Evolutionary conservation across 2,113 vertebrate genomes (phyloP).

Genomic region (Xiphorhynchus elegans): DNA sequence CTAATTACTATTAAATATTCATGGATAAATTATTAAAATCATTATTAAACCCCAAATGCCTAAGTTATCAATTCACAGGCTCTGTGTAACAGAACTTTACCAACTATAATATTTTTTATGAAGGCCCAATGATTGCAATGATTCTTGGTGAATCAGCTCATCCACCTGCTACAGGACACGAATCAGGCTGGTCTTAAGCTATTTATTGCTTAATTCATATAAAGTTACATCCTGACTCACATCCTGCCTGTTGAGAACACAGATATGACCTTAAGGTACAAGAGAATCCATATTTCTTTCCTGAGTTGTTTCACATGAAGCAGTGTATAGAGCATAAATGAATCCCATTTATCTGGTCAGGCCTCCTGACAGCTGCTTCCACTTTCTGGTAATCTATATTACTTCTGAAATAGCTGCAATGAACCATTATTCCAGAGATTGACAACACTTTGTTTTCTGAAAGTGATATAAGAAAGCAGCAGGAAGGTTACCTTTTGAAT

Average conservation of each 20-base stretch:
- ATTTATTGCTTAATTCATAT: background rate
- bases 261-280: background rate
- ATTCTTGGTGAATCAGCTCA: background rate
- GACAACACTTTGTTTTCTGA: conserved; percentile 37
- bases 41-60: conserved; percentile 40
- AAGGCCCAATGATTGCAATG: background rate
- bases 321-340: background rate
- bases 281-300: conserved; percentile 2
- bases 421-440: conserved; percentile 14
- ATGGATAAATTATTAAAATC: conserved; percentile 65
- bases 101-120: background rate
- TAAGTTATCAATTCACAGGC: conserved; percentile 8
- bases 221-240: background rate
- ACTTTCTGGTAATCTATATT: conserved; percentile 26
- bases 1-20: conserved; percentile 69
- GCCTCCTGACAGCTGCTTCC: conserved; percentile 18
- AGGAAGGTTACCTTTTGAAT: conserved; percentile 5
- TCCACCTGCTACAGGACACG: background rate
- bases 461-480: background rate
- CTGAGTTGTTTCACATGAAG: background rate
- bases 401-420: conserved; percentile 25
- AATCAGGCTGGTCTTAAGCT: background rate
- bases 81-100: background rate
- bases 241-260: background rate
- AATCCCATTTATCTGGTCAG: conserved; percentile 26